These are phyloP conservation scores for Paradoxurus hermaphroditus DNA, from an alignment of 2,113 vertebrate genomes.

Conservation along the genomic window DNA sequence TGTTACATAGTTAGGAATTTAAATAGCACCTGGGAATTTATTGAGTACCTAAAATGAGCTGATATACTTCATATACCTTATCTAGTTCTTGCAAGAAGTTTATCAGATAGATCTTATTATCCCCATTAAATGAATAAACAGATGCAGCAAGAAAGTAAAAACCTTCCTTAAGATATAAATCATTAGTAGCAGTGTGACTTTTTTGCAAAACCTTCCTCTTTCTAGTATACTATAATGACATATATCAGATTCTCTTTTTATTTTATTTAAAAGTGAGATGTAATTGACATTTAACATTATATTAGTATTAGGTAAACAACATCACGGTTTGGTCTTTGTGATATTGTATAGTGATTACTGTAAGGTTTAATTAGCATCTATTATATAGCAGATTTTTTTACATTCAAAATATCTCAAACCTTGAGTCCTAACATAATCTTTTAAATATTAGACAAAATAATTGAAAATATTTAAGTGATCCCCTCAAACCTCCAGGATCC, in stretches of 20 bases:
- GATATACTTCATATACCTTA: background rate
- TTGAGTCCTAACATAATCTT: background rate
- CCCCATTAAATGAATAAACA: background rate
- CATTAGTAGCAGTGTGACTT: background rate
- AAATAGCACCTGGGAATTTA: background rate
- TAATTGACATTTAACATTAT: background rate
- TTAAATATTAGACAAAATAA: background rate
- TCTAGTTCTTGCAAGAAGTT: background rate
- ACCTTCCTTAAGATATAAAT: background rate
- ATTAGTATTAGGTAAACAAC: background rate
- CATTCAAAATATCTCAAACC: background rate
- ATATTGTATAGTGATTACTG: background rate
- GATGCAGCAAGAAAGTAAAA: background rate
- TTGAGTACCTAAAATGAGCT: background rate
- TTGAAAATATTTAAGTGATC: background rate
- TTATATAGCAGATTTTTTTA: background rate
- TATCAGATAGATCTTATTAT: background rate
- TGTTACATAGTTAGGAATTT: background rate
- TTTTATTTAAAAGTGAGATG: background rate
- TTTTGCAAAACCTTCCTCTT: background rate
- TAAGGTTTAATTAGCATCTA: background rate
- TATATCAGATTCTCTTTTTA: background rate
- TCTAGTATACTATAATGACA: background rate
- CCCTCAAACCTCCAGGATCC: background rate
- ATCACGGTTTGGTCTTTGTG: background rate